phyloP scores from a whole-genome alignment of 2,888 invertebrate genomes.

The Lissocephala sabroskyi region DNA sequence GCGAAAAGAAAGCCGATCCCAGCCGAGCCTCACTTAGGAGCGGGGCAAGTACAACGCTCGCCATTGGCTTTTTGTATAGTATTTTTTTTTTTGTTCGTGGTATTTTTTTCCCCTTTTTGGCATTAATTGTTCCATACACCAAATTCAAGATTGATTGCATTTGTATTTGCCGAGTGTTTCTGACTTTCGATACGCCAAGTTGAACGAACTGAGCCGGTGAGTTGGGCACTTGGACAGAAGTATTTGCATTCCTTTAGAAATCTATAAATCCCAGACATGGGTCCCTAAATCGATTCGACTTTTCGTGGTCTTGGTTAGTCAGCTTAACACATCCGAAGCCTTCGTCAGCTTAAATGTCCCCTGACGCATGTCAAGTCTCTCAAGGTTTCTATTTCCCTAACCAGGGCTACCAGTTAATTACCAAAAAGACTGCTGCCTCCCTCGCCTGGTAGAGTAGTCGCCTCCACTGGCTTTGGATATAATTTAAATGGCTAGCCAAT shows the following conservation, averaged over 20 bases:
- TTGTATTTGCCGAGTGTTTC: conserved; percentile 6
- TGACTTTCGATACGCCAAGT: conserved; percentile 15
- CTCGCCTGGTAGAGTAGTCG: too few species aligned
- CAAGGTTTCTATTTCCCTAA: too few species aligned
- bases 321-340: too few species aligned
- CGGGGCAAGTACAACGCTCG: not conserved
- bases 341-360: too few species aligned
- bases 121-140: conserved; percentile 62
- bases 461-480: not conserved
- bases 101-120: conserved; percentile 34
- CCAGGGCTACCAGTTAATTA: too few species aligned
- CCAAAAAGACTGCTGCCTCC: too few species aligned
- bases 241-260: too few species aligned
- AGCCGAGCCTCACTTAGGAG: conserved; percentile 1
- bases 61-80: conserved; percentile 17
- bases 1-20: conserved; percentile 43
- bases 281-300: too few species aligned
- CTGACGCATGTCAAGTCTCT: too few species aligned
- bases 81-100: conserved; percentile 9
- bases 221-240: too few species aligned
- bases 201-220: conserved; percentile 51
- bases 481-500: conserved; percentile 16
- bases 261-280: too few species aligned
- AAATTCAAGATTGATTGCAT: conserved; percentile 63
- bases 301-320: too few species aligned